These are phyloP conservation scores for Hyphantria cunea DNA, from an alignment of 1,140 invertebrate genomes.

Conservation along the genomic window DNA sequence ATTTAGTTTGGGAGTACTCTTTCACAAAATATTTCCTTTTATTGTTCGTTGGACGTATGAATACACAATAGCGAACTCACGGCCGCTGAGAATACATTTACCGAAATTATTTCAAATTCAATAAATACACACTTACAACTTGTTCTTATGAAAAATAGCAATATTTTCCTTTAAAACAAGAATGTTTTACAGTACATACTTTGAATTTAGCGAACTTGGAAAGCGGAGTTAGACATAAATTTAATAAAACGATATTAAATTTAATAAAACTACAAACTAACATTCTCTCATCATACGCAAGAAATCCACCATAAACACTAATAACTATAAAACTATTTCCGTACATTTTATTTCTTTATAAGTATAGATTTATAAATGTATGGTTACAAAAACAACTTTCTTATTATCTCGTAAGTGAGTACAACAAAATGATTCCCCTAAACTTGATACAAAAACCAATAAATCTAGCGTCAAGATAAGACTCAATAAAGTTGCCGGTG, in stretches of 20 bases:
- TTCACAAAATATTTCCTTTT: conserved; percentile 77
- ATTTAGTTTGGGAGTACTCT: conserved; percentile 76
- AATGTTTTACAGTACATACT: too few species aligned
- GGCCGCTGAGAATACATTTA: conserved; percentile 44
- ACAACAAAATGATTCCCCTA: conserved; percentile 61
- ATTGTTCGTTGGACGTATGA: conserved; percentile 63
- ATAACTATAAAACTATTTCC: neutral
- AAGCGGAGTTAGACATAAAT: too few species aligned
- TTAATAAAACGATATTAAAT: too few species aligned
- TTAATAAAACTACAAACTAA: too few species aligned
- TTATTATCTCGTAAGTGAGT: conserved; percentile 42
- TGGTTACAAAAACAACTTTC: conserved; percentile 16
- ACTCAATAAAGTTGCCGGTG: conserved; percentile 77
- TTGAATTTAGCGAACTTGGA: too few species aligned
- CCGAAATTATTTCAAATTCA: conserved; percentile 28
- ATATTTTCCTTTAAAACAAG: too few species aligned
- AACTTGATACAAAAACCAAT: conserved; percentile 63
- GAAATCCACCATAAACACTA: neutral
- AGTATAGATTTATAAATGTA: neutral
- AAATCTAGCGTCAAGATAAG: conserved; percentile 72
- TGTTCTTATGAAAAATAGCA: neutral
- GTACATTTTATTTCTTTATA: neutral
- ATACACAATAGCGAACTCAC: conserved; percentile 60
- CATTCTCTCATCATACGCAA: too few species aligned
- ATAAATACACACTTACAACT: conserved; percentile 16